Evolutionary conservation across 1,140 invertebrate species (phyloP), one percentile per base, ranked within the genome.

Genomic region (Bombus turneri): DNA sequence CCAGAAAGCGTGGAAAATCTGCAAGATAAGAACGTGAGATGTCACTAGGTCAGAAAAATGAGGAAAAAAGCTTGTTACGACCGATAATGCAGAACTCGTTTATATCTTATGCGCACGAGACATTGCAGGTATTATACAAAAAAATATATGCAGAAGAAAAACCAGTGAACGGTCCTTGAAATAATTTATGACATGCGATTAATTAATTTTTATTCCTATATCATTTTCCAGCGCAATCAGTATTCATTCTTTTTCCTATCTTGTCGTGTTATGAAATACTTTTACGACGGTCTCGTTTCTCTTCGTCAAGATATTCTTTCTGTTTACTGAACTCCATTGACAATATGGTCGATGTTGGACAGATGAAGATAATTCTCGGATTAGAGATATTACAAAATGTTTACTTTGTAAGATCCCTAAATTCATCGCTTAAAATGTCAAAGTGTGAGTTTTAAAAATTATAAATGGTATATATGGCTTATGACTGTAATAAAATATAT

Each of bases 171-270:
- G 66, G 18, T 34, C 68, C 76, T 80, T 84, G 76, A 37, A 84
- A 72, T 80, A 84, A 84, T 84, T 84, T 84, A 84, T 31, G 53
- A 72, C 39, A 47, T 47, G 15, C 22, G 8, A 25, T 72, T 79
- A 31, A 72, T 72, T 79, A 71, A 28, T 18, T 68, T 79, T 84
- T 77, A 79, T 62, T 72, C n/a, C 1, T 66, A 8, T 8, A 72
- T 31, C 31, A 79, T 72, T 79, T 62, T 71, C 37, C 59, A 37
- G 0, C 0, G 47, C 47, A 53, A 53, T 81, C n/a, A 74, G n/a
- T 81, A 74, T 53, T 68, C 57, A 75, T 68, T 47, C 25, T 53
- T 85, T 64, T 81, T 73, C 39, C 57, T 85, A 64, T 80, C 31
- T 43, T 34, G 47, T 10, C 22, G 2, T 6, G 25, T 68, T 77